Evolutionary conservation across 2,113 vertebrate species (phyloP).

Genomic region (Hystrix cristata): DNA sequence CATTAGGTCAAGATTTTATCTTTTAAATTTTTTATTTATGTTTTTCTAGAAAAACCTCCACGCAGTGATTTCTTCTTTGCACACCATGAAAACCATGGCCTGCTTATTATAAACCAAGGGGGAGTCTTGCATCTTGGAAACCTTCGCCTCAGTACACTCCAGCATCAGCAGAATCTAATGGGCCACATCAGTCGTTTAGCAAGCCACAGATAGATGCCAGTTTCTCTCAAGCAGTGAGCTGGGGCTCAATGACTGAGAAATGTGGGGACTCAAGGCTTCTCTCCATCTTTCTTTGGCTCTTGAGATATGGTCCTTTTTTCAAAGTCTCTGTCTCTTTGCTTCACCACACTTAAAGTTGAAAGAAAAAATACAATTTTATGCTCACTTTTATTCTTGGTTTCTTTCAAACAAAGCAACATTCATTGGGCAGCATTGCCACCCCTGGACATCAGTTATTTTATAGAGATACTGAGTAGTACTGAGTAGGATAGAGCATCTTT

Average conservation of each 20-base stretch:
- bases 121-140: fast-evolving
- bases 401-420: background rate
- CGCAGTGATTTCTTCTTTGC: background rate
- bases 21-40: background rate
- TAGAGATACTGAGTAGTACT: background rate
- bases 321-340: background rate
- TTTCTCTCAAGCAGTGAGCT: constrained; percentile 34
- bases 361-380: background rate
- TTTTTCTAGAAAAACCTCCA: background rate
- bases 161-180: background rate
- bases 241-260: constrained; percentile 19
- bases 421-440: too few relatives aligned
- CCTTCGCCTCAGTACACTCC: background rate
- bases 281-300: background rate
- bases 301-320: background rate
- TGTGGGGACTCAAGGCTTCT: background rate
- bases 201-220: background rate
- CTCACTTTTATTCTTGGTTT: background rate
- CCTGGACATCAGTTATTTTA: background rate
- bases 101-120: background rate
- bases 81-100: fast-evolving
- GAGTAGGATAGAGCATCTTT: background rate
- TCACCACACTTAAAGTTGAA: background rate
- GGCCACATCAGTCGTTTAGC: background rate
- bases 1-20: background rate